phyloP scores from a whole-genome alignment of 2,888 invertebrate genomes.

The Enchytraeus crypticus region DNA sequence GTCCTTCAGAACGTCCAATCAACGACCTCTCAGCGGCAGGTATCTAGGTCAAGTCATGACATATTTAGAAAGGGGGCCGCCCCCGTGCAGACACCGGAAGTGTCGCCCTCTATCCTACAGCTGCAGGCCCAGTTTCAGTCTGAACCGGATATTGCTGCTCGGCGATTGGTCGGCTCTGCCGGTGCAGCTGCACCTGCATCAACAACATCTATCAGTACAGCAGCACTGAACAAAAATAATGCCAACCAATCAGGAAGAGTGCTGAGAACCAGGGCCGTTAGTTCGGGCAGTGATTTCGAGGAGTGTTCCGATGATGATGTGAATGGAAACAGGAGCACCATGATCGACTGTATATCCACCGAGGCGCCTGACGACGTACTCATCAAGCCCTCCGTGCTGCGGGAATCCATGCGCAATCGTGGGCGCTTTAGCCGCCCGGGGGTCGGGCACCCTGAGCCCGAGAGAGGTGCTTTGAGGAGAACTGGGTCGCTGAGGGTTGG shows the following conservation, averaged over 20 bases:
- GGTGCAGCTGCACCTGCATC: not conserved
- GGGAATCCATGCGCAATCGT: conserved; percentile 21
- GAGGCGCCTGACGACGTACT: conserved; percentile 25
- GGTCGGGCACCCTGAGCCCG: not conserved
- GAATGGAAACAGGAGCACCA: conserved; percentile 1
- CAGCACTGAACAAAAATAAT: too few relatives aligned
- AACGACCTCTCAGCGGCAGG: not conserved
- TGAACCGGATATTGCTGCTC: not conserved
- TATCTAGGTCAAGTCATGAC: conserved; percentile 2
- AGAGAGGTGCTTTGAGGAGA: not conserved
- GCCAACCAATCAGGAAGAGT: too few relatives aligned
- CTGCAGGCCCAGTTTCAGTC: conserved; percentile 1
- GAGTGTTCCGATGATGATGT: not conserved
- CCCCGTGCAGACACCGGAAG: not conserved
- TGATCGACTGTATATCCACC: conserved; percentile 19
- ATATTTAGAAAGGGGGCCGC: not conserved
- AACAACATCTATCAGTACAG: too few relatives aligned
- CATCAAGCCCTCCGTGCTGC: conserved; percentile 26
- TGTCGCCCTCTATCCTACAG: not conserved
- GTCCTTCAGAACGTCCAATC: conserved; percentile 9
- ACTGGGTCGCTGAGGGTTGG: not conserved
- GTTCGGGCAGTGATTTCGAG: not conserved
- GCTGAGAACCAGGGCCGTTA: too few relatives aligned
- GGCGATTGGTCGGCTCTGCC: not conserved
- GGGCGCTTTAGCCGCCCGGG: not conserved